Base-by-base conservation (phyloP, 1,140 invertebrate genomes). In the Tetramorium parvispinum region DNA sequence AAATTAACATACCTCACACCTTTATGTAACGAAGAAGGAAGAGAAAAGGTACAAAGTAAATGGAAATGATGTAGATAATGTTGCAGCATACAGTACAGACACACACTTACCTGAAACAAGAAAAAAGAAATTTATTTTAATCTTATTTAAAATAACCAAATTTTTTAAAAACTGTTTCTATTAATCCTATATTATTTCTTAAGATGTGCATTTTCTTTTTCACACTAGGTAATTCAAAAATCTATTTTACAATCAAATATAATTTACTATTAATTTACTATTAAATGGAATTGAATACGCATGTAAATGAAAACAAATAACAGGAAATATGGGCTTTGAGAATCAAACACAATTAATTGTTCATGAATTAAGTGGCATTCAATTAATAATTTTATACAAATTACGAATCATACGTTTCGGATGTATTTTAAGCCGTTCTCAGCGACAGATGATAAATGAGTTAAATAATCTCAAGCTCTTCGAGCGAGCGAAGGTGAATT, bases 1-100 rank as follows among this genome's bases (percentile, higher is more conserved):
- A 66, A 79, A 79, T 65, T 40, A 53, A 40, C 43, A 1, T 68
- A 79, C 77, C 61, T 79, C 7, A 66, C 10, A 77, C 46, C 21
- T 63, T 27, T 18, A 16, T 32, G 11, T 61, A 32, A 77, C 2
- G 11, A 27, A 24, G 55, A 21, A n/a, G 16, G 7, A 16, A 66
- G 11, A 8, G 10, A 43, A 32, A 49, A 53, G 27, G 18, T 8
- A 37, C 49, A 32, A 7, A 43, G 21, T 24, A 51, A 49, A 24
- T 79, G 7, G 13, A 27, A 66, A 66, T 32, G 13, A 53, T 11
- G 46, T 49, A n/a, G 63, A 43, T 7, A 66, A 24, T 66, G 18
- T 21, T 53, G 40, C 21, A 7, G 32, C 59, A 76, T 11, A 13
- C 59, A 37, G 27, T 11, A 13, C 59, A 37, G 27, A 32, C 27